phyloP scores from a whole-genome alignment of 2,113 vertebrate genomes.

The Rattus norvegicus region GRCr8 NC_086032.1:33828501-33829000 shows the following conservation, averaged over 20 bases:
- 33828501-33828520: background rate
- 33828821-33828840: too few species aligned
- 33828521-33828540: background rate
- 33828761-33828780: background rate
- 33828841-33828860: too few species aligned
- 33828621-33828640: background rate
- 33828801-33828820: too few species aligned
- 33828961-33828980: background rate
- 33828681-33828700: background rate
- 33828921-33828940: too few species aligned
- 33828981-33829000: background rate
- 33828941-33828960: too few species aligned
- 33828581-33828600: background rate
- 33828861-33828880: too few species aligned
- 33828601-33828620: background rate
- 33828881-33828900: too few species aligned
- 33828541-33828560: background rate
- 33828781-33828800: too few species aligned
- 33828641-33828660: background rate
- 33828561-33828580: background rate
- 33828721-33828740: background rate
- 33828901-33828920: too few species aligned
- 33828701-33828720: too few species aligned
- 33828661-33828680: background rate
- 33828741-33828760: background rate